Conservation (phyloP, 2,888 invertebrate species). For the Drosophila setosimentum region DNA sequence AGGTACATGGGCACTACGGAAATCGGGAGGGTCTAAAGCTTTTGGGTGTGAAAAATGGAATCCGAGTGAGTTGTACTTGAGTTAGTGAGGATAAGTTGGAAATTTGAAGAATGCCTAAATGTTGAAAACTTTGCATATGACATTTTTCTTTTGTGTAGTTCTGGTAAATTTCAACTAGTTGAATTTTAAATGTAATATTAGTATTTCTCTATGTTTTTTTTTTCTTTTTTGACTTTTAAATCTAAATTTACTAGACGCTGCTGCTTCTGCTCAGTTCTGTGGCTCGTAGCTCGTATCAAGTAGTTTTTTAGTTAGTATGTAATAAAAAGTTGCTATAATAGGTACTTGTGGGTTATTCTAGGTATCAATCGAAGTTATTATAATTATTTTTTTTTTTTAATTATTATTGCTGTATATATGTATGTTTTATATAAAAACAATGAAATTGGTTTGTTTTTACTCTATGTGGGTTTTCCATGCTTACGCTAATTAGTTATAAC, state of each 20-base stretch:
- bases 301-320: slow-evolving; percentile 62
- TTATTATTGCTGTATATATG: slow-evolving; percentile 23
- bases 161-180: slow-evolving; percentile 47
- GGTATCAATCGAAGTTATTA: slow-evolving; percentile 61
- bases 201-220: slow-evolving; percentile 35
- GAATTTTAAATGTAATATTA: slow-evolving; percentile 49
- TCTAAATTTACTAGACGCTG: slow-evolving; percentile 57
- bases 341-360: slow-evolving; percentile 78
- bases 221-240: slow-evolving; percentile 29
- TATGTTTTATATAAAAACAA: slow-evolving; percentile 63
- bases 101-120: slow-evolving; percentile 22
- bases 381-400: slow-evolving; percentile 1
- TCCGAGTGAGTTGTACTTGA: slow-evolving; percentile 22
- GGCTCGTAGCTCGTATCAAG: slow-evolving; percentile 78
- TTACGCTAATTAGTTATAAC: slow-evolving; percentile 47
- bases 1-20: slow-evolving; percentile 51
- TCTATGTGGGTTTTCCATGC: slow-evolving; percentile 28
- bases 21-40: slow-evolving; percentile 41
- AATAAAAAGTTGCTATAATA: slow-evolving; percentile 76
- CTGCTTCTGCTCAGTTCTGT: slow-evolving; percentile 75
- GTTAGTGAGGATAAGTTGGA: neutral
- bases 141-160: slow-evolving; percentile 13
- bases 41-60: slow-evolving; percentile 34
- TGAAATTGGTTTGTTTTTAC: slow-evolving; percentile 33
- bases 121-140: slow-evolving; percentile 32